Conservation (phyloP, 1,140 invertebrate genomes). For the Drepana arcuata region DNA sequence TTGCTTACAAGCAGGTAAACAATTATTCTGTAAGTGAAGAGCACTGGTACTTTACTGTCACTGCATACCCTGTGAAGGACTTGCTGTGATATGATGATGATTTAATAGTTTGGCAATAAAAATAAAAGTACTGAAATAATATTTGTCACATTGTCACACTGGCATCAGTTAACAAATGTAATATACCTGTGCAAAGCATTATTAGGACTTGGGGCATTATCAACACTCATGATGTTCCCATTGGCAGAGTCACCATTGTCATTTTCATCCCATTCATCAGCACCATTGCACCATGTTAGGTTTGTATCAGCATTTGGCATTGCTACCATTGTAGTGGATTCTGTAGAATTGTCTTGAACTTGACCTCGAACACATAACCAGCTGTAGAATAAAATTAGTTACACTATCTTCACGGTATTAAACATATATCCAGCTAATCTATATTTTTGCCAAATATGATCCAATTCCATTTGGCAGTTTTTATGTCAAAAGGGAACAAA, state of each 20-base stretch:
- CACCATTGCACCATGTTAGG: conserved; percentile 48
- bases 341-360: conserved; percentile 34
- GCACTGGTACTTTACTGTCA: too few relatives aligned
- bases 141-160: not conserved
- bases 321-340: conserved; percentile 29
- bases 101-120: too few relatives aligned
- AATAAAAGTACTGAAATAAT: too few relatives aligned
- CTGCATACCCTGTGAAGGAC: too few relatives aligned
- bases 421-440: not conserved
- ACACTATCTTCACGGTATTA: not conserved
- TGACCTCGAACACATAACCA: conserved; percentile 58
- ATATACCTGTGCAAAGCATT: conserved; percentile 49
- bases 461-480: too few relatives aligned
- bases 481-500: too few relatives aligned
- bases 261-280: conserved; percentile 64
- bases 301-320: conserved; percentile 36
- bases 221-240: conserved; percentile 56
- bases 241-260: conserved; percentile 57
- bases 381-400: conserved; percentile 24
- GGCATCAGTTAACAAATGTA: too few relatives aligned
- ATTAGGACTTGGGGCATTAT: conserved; percentile 39
- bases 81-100: too few relatives aligned
- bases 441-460: too few relatives aligned
- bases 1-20: too few relatives aligned
- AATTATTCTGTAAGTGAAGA: too few relatives aligned